Percentiles rank a stretch among this genome's conserved stretches.
These are phyloP conservation scores for Nephrotoma guestfalica DNA, from an alignment of 2,888 invertebrate genomes.

Conservation along the genomic window DNA sequence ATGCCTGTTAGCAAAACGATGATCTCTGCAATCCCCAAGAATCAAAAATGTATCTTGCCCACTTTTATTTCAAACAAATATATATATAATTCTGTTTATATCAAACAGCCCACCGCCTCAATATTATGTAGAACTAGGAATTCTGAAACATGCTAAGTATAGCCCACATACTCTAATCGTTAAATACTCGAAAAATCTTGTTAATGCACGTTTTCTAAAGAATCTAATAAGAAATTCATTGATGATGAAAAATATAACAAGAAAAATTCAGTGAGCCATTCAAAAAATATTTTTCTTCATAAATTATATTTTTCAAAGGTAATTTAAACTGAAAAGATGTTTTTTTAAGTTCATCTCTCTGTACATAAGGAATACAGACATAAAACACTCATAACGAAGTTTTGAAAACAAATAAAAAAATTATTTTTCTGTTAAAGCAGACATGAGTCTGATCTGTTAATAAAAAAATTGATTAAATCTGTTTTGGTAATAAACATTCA, in stretches of 20 bases:
- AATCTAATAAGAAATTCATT: not conserved
- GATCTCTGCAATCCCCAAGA: no score
- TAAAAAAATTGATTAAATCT: not conserved
- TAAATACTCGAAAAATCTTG: not conserved
- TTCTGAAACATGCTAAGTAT: not conserved
- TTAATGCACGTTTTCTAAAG: not conserved
- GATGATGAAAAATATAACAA: not conserved
- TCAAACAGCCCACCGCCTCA: no score
- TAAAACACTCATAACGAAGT: not conserved
- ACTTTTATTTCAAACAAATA: no score
- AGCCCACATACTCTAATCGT: not conserved
- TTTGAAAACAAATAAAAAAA: not conserved
- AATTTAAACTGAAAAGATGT: not conserved
- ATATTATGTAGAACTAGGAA: no score
- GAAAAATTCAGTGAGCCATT: not conserved
- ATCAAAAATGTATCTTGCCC: no score
- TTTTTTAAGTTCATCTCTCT: not conserved
- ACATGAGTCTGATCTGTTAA: not conserved
- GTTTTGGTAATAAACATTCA: not conserved
- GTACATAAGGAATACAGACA: not conserved
- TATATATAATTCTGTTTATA: no score
- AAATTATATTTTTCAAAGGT: not conserved
- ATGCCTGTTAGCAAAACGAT: no score
- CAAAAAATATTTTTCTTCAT: not conserved
- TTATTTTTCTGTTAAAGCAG: not conserved